phyloP scores from a whole-genome alignment of 1,140 invertebrate species.

The Rhopalosiphum padi region DNA sequence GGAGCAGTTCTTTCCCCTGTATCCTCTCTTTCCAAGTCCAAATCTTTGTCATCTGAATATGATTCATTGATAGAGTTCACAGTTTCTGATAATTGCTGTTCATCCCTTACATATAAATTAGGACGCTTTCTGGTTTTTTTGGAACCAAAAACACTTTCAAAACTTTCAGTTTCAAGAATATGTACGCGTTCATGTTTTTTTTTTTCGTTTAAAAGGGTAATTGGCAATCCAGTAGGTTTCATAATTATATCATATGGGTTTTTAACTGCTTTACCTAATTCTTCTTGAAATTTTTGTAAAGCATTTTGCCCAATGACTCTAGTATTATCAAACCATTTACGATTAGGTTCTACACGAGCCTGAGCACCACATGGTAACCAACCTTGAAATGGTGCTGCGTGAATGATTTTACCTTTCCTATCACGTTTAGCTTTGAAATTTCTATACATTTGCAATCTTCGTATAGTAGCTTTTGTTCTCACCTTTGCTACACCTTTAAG shows the following conservation, averaged over 20 bases:
- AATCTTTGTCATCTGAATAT: constrained; percentile 81
- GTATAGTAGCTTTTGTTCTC: constrained; percentile 92
- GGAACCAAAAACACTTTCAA: constrained; percentile 92
- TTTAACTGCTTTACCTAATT: constrained; percentile 90
- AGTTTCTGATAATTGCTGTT: constrained; percentile 75
- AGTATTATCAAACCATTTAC: constrained; percentile 97
- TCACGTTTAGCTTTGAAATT: constrained; percentile 95
- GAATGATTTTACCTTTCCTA: constrained; percentile 83
- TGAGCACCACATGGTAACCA: constrained; percentile 86
- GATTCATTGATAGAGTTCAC: constrained; percentile 75
- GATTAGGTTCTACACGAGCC: constrained; percentile 94
- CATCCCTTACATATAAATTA: constrained; percentile 77
- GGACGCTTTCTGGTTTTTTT: constrained; percentile 93
- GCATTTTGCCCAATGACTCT: constrained; percentile 91
- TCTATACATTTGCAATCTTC: constrained; percentile 96
- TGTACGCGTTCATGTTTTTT: constrained; percentile 91
- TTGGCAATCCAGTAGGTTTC: constrained; percentile 93
- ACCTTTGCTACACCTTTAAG: constrained; percentile 85
- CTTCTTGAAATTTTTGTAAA: constrained; percentile 96
- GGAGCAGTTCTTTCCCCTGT: constrained; percentile 73
- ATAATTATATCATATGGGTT: constrained; percentile 98
- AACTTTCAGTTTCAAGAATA: constrained; percentile 94
- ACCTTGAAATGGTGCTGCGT: constrained; percentile 93
- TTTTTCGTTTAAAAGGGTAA: constrained; percentile 93
- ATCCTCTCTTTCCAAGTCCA: constrained; percentile 84